Evolutionary conservation across 2,797 vertebrate species (phyloP), one percentile per base, ranked within the genome.

Genomic region (Platyrinchus mystaceus): DNA sequence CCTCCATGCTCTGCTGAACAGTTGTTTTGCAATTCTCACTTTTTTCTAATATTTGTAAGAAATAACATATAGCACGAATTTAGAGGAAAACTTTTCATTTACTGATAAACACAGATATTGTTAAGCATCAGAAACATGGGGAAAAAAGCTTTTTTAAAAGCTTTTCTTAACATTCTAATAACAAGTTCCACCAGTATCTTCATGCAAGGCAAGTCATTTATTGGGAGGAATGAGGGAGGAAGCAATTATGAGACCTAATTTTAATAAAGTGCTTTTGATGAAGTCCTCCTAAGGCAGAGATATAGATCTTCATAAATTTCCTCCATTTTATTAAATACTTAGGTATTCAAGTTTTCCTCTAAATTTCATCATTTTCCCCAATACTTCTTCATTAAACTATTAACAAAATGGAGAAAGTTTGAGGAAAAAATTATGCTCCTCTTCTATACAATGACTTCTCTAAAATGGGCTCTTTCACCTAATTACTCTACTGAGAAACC

Each of bases 61-160:
- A 58, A 17, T 12, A 53, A 8, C 10, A 39, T 2, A 18, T 2
- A 56, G 23, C 12, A 34, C 2, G 59, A 44, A 30, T 41, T 18
- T 49, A 10, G 50, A 52, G 30, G 7, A 68, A 34, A 49, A 34
- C 11, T 26, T 28, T 13, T 9, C 16, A 1, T 23, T 50, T 67
- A 37, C 32, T 69, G 6, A 28, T 44, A 15, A 49, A 70, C 5
- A 17, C 2, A 14, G 5, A 9, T 10, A 37, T 7, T 37, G n/a
- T 43, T 63, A 17, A 60, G 37, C 6, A 58, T 21, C 23, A 75
- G 14, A 82, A 85, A 14, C 2, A 22, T 1, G 2, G 8, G 9
- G 1, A 0, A 18, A 91, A 49, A 28, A 12, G 0, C 6, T 22
- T n/a, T 24, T 53, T 10, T 3, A 9, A 20, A 68, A 53, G 6